Conservation (phyloP, 2,888 invertebrate genomes). For the Trichacis sp. region DNA sequence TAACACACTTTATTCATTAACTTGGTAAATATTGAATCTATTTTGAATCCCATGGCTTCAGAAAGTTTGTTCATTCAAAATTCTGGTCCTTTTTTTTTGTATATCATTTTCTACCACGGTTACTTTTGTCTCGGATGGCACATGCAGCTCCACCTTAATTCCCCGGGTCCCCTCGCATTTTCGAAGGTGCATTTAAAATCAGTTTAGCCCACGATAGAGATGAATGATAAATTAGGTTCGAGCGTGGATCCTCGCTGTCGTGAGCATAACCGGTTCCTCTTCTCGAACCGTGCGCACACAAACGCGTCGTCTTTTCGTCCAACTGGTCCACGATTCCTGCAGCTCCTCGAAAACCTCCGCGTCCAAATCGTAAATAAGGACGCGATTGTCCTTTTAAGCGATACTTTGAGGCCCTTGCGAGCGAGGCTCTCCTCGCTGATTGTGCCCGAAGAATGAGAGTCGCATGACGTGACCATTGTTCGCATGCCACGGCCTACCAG, state of each 20-base stretch:
- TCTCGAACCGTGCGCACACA: neutral
- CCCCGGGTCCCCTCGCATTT: neutral
- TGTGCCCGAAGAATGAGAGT: constrained; percentile 64
- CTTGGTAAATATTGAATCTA: too few relatives aligned
- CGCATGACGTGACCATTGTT: constrained; percentile 65
- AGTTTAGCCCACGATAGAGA: neutral
- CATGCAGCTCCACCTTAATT: too few relatives aligned
- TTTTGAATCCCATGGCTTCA: too few relatives aligned
- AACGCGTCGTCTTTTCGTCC: neutral
- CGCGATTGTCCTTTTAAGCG: constrained; percentile 65
- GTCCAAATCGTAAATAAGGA: constrained; percentile 64
- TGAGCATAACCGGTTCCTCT: constrained; percentile 17
- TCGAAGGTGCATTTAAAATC: constrained; percentile 5
- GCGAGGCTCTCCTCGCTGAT: constrained; percentile 48
- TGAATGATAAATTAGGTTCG: constrained; percentile 5
- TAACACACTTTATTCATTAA: too few relatives aligned
- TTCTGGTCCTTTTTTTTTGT: too few relatives aligned
- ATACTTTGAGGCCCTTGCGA: constrained; percentile 34
- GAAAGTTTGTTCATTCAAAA: too few relatives aligned
- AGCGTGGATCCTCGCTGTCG: constrained; percentile 7
- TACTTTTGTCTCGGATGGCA: too few relatives aligned
- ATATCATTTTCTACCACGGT: too few relatives aligned
- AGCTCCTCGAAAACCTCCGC: constrained; percentile 8
- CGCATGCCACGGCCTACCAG: constrained; percentile 50
- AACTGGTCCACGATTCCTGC: neutral